Percentiles rank a stretch among this genome's conserved stretches.
Conservation (phyloP, 2,888 invertebrate species). For the Tachina grossa region DNA sequence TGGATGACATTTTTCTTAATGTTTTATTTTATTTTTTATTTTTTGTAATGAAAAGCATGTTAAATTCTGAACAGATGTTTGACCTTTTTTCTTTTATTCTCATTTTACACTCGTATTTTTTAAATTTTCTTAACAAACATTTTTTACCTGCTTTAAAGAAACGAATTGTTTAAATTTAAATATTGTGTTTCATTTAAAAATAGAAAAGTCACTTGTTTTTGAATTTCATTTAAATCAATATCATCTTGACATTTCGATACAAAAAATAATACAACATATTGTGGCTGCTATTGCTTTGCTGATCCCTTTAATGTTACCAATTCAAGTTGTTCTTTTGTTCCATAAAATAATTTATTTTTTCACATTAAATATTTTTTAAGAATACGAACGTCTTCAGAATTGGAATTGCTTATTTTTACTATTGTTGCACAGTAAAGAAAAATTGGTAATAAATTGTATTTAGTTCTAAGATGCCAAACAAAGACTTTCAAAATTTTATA, state of each 20-base stretch:
- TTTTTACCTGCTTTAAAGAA: slow-evolving; percentile 45
- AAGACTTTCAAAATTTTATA: too few relatives aligned
- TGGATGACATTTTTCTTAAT: neutral
- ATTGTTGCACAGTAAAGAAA: too few relatives aligned
- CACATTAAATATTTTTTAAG: neutral
- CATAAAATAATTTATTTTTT: neutral
- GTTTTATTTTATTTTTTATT: neutral
- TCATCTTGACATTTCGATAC: slow-evolving; percentile 72
- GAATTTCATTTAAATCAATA: slow-evolving; percentile 78
- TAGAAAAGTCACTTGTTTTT: slow-evolving; percentile 76
- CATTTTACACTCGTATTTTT: neutral
- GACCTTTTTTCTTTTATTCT: slow-evolving; percentile 22
- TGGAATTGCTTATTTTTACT: too few relatives aligned
- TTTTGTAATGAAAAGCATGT: slow-evolving; percentile 16
- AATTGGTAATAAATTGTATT: too few relatives aligned
- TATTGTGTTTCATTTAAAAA: slow-evolving; percentile 5
- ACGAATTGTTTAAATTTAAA: slow-evolving; percentile 37
- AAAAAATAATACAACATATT: slow-evolving; percentile 3
- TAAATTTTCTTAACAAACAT: slow-evolving; percentile 5
- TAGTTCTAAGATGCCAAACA: too few relatives aligned
- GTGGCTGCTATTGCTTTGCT: slow-evolving; percentile 14
- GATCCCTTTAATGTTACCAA: slow-evolving; percentile 46
- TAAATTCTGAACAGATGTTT: slow-evolving; percentile 61
- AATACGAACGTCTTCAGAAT: too few relatives aligned
- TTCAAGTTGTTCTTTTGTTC: slow-evolving; percentile 63